phyloP scores from a whole-genome alignment of 2,888 invertebrate species.

The Augiades crinisus region DNA sequence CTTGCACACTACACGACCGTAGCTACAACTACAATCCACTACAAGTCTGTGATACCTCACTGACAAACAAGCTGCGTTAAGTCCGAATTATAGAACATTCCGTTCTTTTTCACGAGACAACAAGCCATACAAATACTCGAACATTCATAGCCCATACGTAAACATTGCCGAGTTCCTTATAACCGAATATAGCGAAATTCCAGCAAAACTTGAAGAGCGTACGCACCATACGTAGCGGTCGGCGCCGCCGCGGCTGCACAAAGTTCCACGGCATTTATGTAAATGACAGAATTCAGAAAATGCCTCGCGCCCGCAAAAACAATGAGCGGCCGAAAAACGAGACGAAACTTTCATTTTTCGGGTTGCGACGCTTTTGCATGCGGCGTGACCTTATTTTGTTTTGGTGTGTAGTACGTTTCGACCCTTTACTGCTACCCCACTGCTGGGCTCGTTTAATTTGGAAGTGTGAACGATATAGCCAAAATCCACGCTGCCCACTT shows the following conservation, averaged over 20 bases:
- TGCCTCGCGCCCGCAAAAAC: constrained; percentile 66
- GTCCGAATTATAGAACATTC: neutral
- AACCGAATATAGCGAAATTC: constrained; percentile 25
- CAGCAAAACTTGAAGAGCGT: constrained; percentile 8
- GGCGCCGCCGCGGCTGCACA: constrained; percentile 76
- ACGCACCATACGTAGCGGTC: constrained; percentile 38
- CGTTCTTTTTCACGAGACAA: constrained; percentile 9
- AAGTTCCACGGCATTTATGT: constrained; percentile 72
- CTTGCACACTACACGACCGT: too few relatives aligned
- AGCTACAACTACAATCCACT: too few relatives aligned
- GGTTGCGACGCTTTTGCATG: constrained; percentile 54
- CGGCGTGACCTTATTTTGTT: constrained; percentile 36
- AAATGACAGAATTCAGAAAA: constrained; percentile 76
- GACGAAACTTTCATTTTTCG: constrained; percentile 71
- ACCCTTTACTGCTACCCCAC: too few relatives aligned
- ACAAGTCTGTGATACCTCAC: too few relatives aligned
- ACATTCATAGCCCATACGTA: constrained; percentile 6
- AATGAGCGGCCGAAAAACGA: constrained; percentile 61
- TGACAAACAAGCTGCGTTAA: neutral
- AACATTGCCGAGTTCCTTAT: constrained; percentile 25
- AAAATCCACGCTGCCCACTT: too few relatives aligned
- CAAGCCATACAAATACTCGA: too few relatives aligned
- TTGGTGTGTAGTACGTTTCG: neutral
- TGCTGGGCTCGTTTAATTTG: too few relatives aligned
- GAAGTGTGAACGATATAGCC: too few relatives aligned